These are phyloP conservation scores for Psilopsiagon aymara DNA, from an alignment of 2,113 vertebrate species.

Conservation along the genomic window DNA sequence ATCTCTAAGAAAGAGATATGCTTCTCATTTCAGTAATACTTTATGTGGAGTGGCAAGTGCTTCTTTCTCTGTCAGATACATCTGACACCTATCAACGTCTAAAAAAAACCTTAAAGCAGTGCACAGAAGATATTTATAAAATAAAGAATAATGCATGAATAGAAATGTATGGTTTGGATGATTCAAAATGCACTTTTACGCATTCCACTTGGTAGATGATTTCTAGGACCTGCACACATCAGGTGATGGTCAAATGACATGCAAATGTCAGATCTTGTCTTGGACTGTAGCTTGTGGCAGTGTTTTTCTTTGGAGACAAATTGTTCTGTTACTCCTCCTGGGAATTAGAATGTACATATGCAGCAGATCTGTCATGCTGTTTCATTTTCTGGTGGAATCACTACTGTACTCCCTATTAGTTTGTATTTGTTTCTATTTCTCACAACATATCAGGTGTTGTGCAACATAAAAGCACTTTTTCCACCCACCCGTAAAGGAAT, in stretches of 20 bases:
- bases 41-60: conserved; percentile 1
- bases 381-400: not conserved
- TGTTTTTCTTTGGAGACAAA: not conserved
- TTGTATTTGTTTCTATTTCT: not conserved
- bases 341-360: not conserved
- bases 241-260: not conserved
- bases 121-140: conserved; percentile 32
- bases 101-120: not conserved
- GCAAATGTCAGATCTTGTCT: not conserved
- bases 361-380: not conserved
- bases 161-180: conserved; percentile 8
- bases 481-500: not conserved
- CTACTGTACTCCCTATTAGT: not conserved
- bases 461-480: not conserved
- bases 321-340: not conserved
- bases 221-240: not conserved
- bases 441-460: not conserved
- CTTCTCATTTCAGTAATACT: conserved; percentile 8
- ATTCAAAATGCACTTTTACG: conserved; percentile 29
- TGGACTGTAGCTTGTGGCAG: not conserved
- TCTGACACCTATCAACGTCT: not conserved
- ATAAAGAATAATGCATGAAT: not conserved
- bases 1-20: not conserved
- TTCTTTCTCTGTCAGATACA: conserved; percentile 22
- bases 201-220: conserved; percentile 17